Evolutionary conservation across 2,888 invertebrate genomes (phyloP).

Genomic region (Odontocolon sp.): DNA sequence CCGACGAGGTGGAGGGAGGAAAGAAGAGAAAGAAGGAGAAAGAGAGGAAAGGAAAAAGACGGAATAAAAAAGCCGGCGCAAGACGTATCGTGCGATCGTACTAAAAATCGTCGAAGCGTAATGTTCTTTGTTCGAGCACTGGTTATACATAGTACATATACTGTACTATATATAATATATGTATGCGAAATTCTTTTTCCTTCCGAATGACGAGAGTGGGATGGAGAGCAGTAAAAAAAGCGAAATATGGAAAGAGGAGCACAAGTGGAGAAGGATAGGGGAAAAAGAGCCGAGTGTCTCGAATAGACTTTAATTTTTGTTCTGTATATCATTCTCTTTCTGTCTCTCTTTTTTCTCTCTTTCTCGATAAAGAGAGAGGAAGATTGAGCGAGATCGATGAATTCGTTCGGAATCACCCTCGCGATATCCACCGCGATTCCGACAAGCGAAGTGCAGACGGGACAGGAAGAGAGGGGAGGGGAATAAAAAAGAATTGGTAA

Average conservation of each 20-base stretch:
- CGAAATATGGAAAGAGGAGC: constrained; percentile 42
- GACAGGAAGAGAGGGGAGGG: neutral
- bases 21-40: constrained; percentile 45
- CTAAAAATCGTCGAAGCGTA: constrained; percentile 60
- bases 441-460: too few relatives aligned
- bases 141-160: constrained; percentile 39
- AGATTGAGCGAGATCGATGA: constrained; percentile 32
- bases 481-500: constrained; percentile 11
- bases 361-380: neutral
- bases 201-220: constrained; percentile 8
- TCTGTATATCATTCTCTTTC: constrained; percentile 26
- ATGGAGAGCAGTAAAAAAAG: constrained; percentile 5
- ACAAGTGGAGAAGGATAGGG: too few relatives aligned
- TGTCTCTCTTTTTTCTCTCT: too few relatives aligned
- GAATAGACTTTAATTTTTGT: constrained; percentile 48
- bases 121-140: constrained; percentile 60
- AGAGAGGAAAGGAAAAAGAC: constrained; percentile 9
- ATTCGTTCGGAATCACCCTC: too few relatives aligned
- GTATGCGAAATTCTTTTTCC: constrained; percentile 47
- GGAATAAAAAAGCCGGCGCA: constrained; percentile 34
- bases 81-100: constrained; percentile 60
- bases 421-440: too few relatives aligned
- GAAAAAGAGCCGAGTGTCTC: constrained; percentile 15
- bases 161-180: constrained; percentile 4
- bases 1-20: constrained; percentile 31